Evolutionary conservation across 2,888 invertebrate species (phyloP).

Genomic region (Neocrepidodera transversa): DNA sequence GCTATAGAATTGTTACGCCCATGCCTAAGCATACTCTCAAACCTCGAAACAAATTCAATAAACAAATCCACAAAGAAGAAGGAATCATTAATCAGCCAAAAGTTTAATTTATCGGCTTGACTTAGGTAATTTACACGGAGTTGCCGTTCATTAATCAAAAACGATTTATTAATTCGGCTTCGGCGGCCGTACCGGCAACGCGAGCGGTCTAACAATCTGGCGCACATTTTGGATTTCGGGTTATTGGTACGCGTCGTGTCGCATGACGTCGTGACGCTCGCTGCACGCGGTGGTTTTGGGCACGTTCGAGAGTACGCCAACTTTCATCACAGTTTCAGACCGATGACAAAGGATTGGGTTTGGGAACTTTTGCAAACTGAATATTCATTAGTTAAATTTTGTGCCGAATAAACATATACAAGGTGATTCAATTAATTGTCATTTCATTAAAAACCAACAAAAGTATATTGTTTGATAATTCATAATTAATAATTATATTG

Average conservation of each 20-base stretch:
- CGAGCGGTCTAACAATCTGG: slow-evolving; percentile 7
- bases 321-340: not conserved
- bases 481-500: too few relatives aligned
- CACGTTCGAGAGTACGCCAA: not conserved
- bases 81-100: slow-evolving; percentile 29
- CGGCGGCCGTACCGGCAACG: not conserved
- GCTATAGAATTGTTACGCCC: too few relatives aligned
- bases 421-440: too few relatives aligned
- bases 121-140: slow-evolving; percentile 37
- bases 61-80: slow-evolving; percentile 18
- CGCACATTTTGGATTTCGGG: slow-evolving; percentile 5
- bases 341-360: not conserved
- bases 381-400: not conserved
- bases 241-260: not conserved
- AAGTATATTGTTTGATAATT: too few relatives aligned
- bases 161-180: slow-evolving; percentile 38
- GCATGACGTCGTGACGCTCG: too few relatives aligned
- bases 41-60: slow-evolving; percentile 13
- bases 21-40: slow-evolving; percentile 1
- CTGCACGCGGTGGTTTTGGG: not conserved
- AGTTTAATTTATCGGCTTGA: slow-evolving; percentile 34
- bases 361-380: not conserved
- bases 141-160: slow-evolving; percentile 37
- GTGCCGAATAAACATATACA: too few relatives aligned
- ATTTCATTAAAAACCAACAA: too few relatives aligned